These are phyloP conservation scores for Morpho achilles DNA, from an alignment of 2,888 invertebrate genomes.

Conservation along the genomic window DNA sequence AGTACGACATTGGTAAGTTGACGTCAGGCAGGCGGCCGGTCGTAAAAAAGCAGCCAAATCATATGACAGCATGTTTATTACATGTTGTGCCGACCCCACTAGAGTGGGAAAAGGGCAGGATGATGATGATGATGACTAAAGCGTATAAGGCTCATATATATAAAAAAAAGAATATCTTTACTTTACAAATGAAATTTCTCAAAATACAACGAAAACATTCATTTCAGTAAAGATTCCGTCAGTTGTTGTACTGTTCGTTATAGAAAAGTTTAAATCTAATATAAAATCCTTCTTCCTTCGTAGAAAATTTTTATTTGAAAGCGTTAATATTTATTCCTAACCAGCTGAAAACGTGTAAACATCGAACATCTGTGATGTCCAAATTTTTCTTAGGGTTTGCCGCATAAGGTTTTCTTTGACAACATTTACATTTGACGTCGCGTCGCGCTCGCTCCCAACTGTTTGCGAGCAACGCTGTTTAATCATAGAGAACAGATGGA, in stretches of 20 bases:
- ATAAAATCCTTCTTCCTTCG: constrained; percentile 13
- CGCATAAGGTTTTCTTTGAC: constrained; percentile 57
- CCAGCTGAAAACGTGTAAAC: constrained; percentile 17
- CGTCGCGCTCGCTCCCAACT: constrained; percentile 43
- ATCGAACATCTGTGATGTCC: constrained; percentile 42
- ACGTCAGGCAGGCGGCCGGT: too few relatives aligned
- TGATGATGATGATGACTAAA: too few relatives aligned
- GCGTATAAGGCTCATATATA: too few relatives aligned
- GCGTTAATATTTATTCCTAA: constrained; percentile 18
- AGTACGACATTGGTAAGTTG: too few relatives aligned
- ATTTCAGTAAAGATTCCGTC: not conserved
- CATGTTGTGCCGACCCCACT: too few relatives aligned
- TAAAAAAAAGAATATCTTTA: too few relatives aligned
- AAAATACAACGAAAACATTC: not conserved
- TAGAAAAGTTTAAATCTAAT: constrained; percentile 9
- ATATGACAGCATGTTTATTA: too few relatives aligned
- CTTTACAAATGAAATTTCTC: not conserved
- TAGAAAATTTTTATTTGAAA: constrained; percentile 12
- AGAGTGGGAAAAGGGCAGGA: too few relatives aligned
- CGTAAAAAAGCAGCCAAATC: too few relatives aligned
- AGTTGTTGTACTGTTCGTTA: not conserved
- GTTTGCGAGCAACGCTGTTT: constrained; percentile 65
- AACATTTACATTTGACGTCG: constrained; percentile 68
- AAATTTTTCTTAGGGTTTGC: constrained; percentile 56
- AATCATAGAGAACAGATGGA: constrained; percentile 68